These are phyloP conservation scores for Cossypha caffra DNA, from an alignment of 2,797 vertebrate genomes.

Conservation along the genomic window DNA sequence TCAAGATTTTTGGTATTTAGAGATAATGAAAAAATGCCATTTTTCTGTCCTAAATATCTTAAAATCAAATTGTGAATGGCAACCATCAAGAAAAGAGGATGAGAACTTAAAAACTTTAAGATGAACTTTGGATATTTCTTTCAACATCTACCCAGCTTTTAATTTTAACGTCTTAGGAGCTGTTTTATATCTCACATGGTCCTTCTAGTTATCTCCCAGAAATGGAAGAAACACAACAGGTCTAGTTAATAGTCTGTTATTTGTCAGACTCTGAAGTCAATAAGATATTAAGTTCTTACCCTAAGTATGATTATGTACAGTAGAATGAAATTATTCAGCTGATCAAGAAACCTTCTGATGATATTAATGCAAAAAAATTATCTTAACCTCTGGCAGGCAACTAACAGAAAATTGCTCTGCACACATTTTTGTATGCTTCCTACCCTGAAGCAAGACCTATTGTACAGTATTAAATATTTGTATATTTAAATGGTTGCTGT, in stretches of 20 bases:
- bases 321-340: neutral
- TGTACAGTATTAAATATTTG: neutral
- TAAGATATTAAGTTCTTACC: neutral
- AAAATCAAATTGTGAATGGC: neutral
- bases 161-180: neutral
- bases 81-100: neutral
- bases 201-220: neutral
- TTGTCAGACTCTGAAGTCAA: neutral
- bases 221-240: neutral
- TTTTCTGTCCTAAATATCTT: neutral
- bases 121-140: neutral
- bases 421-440: neutral
- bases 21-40: neutral
- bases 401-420: neutral
- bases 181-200: neutral
- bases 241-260: neutral
- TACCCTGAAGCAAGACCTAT: neutral
- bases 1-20: neutral
- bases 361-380: neutral
- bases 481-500: neutral
- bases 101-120: neutral
- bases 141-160: neutral
- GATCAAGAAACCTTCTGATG: neutral
- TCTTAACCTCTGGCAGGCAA: neutral
- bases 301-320: conserved; percentile 7